phyloP scores from a whole-genome alignment of 2,888 invertebrate genomes.

The Pterobdella sp. region DNA sequence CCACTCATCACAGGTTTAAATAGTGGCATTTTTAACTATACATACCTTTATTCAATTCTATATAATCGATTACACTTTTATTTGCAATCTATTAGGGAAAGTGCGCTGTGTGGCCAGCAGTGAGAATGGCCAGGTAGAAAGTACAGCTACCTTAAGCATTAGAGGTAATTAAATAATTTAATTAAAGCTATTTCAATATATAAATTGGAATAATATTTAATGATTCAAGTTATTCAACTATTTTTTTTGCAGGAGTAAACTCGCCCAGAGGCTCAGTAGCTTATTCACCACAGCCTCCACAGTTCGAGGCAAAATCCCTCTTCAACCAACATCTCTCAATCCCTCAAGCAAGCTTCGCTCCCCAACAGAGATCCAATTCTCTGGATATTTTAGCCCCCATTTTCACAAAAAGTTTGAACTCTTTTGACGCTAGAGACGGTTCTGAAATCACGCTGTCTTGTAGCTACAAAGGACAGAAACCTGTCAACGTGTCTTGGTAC shows the following conservation, averaged over 20 bases:
- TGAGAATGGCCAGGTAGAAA: constrained; percentile 17
- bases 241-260: background rate
- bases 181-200: background rate
- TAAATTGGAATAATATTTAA: background rate
- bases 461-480: constrained; percentile 45
- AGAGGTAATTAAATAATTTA: background rate
- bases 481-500: constrained; percentile 48
- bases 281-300: background rate
- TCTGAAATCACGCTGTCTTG: constrained; percentile 47
- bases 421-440: constrained; percentile 42
- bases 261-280: background rate
- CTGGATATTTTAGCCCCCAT: constrained; percentile 45
- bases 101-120: constrained; percentile 19
- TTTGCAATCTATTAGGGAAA: constrained; percentile 8
- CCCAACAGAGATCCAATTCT: no score
- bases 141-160: constrained; percentile 14
- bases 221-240: background rate
- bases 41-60: background rate
- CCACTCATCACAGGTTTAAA: background rate
- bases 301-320: no score
- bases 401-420: constrained; percentile 42
- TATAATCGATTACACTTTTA: background rate
- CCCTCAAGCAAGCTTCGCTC: constrained; percentile 13
- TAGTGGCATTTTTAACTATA: background rate
- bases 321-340: constrained; percentile 8